Evolutionary conservation across 2,888 invertebrate genomes (phyloP).

Genomic region (Chymomyza fuscimana): DNA sequence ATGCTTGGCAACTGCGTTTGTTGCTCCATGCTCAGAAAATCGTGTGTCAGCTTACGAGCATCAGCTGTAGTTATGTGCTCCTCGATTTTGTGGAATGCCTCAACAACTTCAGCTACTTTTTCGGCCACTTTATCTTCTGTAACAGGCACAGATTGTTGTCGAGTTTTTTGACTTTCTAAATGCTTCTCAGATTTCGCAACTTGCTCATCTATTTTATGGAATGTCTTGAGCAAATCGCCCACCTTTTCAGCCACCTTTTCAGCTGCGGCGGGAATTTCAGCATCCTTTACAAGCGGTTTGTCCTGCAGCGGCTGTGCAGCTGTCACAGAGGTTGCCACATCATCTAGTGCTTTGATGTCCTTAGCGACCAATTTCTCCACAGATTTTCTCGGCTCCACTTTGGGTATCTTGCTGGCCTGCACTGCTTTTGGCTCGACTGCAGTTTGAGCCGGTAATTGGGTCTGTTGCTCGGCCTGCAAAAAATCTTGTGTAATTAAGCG

Average conservation of each 20-base stretch:
- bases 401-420: conserved; percentile 62
- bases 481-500: conserved; percentile 60
- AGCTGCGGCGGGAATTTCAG: conserved; percentile 55
- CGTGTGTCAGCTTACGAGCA: conserved; percentile 60
- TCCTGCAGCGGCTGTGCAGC: conserved; percentile 32
- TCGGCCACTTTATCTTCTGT: conserved; percentile 21
- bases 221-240: conserved; percentile 55
- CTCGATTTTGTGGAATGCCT: conserved; percentile 17
- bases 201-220: conserved; percentile 55
- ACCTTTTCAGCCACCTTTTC: conserved; percentile 58
- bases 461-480: conserved; percentile 55
- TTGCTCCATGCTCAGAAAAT: conserved; percentile 71
- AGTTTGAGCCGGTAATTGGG: conserved; percentile 27
- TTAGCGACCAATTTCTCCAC: conserved; percentile 50
- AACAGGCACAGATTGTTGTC: neutral
- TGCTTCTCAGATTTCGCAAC: conserved; percentile 43
- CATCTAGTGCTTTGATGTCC: conserved; percentile 52
- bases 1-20: conserved; percentile 59
- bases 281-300: conserved; percentile 20
- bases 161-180: conserved; percentile 21
- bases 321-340: conserved; percentile 53
- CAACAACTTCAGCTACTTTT: conserved; percentile 21
- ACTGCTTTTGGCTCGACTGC: conserved; percentile 43
- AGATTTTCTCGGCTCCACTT: conserved; percentile 63
- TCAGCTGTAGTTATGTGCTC: conserved; percentile 46